Evolutionary conservation across 2,888 invertebrate species (phyloP).

Genomic region (Callyntrura guangdongensis): DNA sequence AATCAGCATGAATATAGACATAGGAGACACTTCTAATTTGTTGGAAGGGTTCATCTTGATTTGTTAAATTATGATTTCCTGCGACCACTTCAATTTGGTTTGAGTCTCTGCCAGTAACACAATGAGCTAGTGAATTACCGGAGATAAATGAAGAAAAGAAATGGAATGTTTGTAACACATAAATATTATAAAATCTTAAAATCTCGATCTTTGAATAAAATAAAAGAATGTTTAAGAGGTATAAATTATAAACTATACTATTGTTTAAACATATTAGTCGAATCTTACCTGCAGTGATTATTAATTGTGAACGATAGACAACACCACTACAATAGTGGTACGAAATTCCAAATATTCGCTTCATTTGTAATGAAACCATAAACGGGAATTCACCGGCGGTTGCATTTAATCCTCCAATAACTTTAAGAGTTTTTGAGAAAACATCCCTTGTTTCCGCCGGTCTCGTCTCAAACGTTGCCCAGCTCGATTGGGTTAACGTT

Average conservation of each 20-base stretch:
- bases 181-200: no score
- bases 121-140: constrained; percentile 65
- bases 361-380: constrained; percentile 79
- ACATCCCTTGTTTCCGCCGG: background rate
- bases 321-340: constrained; percentile 80
- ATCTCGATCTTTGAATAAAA: no score
- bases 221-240: no score
- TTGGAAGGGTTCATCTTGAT: background rate
- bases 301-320: constrained; percentile 50
- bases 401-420: constrained; percentile 44
- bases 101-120: constrained; percentile 55
- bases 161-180: background rate
- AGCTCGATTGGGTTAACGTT: no score
- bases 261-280: no score
- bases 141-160: background rate
- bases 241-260: no score
- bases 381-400: constrained; percentile 73
- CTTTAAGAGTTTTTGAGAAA: no score
- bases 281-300: constrained; percentile 40
- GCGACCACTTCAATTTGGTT: constrained; percentile 69
- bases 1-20: constrained; percentile 48
- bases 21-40: constrained; percentile 63
- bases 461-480: background rate
- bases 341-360: constrained; percentile 48
- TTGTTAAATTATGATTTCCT: constrained; percentile 74